Evolutionary conservation across 2,797 vertebrate species (phyloP).

Genomic region (Notoglanidium macrostoma): DNA sequence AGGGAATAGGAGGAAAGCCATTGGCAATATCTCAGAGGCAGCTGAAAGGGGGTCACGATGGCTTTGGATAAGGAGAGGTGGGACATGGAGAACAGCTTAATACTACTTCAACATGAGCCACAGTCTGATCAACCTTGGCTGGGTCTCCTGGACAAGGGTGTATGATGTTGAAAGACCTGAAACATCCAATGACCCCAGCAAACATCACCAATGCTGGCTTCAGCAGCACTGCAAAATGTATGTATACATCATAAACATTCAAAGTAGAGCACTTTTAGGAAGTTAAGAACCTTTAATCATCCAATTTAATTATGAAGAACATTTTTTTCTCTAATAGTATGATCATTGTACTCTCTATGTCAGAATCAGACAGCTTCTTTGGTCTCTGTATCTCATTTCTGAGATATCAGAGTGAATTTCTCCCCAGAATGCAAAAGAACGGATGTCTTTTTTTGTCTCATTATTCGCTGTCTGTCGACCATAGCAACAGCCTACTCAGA

Average conservation of each 20-base stretch:
- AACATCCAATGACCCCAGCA: background rate
- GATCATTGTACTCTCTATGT: background rate
- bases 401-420: slow-evolving; percentile 17
- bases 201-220: background rate
- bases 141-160: background rate
- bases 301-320: background rate
- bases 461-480: slow-evolving; percentile 30
- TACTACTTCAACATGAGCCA: no score
- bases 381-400: slow-evolving; percentile 11
- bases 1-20: background rate
- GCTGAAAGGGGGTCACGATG: background rate
- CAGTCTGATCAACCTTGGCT: background rate
- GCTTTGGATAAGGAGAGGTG: background rate
- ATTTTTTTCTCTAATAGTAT: background rate
- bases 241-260: background rate
- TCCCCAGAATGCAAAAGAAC: slow-evolving; percentile 46
- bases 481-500: slow-evolving; percentile 41
- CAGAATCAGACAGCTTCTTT: slow-evolving; percentile 16
- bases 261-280: background rate
- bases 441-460: slow-evolving; percentile 11
- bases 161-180: no score
- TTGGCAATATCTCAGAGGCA: background rate
- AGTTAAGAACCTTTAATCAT: background rate
- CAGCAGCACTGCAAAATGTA: background rate
- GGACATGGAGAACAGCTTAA: background rate